phyloP scores from a whole-genome alignment of 1,140 invertebrate genomes.

The Linepithema humile region DNA sequence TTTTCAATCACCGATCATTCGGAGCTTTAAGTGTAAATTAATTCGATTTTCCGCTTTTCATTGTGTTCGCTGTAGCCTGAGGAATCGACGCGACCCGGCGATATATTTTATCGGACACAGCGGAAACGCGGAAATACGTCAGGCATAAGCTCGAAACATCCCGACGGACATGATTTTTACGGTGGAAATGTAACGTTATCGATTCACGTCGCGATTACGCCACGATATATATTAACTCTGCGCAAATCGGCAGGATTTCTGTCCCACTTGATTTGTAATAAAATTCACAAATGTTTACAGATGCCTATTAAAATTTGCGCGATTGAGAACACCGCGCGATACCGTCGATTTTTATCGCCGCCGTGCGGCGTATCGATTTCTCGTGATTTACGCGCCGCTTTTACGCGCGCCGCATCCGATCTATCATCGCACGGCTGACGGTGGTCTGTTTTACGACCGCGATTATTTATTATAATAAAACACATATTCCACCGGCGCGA shows the following conservation, averaged over 20 bases:
- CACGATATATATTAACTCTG: not conserved
- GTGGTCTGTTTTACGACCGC: not conserved
- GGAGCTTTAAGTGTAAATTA: conserved; percentile 55
- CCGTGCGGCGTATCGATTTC: not conserved
- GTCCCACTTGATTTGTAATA: conserved; percentile 5
- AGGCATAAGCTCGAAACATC: conserved; percentile 44
- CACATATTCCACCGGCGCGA: conserved; percentile 4
- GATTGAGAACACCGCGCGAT: not conserved
- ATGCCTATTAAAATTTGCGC: conserved; percentile 18
- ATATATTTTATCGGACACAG: conserved; percentile 37
- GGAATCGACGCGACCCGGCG: conserved; percentile 31
- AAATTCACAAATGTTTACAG: conserved; percentile 41
- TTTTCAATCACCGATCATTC: conserved; percentile 50
- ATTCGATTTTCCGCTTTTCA: conserved; percentile 53
- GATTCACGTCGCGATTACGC: not conserved
- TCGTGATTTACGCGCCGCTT: conserved; percentile 33
- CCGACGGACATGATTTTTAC: conserved; percentile 44
- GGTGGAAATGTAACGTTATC: conserved; percentile 28
- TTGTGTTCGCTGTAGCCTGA: conserved; percentile 37
- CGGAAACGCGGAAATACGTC: conserved; percentile 36
- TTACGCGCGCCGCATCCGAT: conserved; percentile 11
- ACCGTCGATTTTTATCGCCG: conserved; percentile 23
- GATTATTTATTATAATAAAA: conserved; percentile 57
- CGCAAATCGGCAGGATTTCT: not conserved
- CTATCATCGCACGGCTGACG: conserved; percentile 3